Conservation (phyloP, 1,140 invertebrate genomes). For the Trichogramma pretiosum region DNA sequence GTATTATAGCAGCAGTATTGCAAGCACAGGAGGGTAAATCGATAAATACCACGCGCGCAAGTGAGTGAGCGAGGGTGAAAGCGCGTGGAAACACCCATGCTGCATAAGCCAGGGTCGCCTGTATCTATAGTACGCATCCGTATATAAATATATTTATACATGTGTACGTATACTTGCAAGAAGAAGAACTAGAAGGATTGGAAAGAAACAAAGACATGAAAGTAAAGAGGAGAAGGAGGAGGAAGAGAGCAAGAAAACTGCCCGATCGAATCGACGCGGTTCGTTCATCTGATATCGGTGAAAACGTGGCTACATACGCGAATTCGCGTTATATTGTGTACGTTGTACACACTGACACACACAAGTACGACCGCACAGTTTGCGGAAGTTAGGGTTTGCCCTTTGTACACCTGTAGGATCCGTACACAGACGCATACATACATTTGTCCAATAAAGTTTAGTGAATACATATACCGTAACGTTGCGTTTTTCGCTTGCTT, state of each 20-base stretch:
- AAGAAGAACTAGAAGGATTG: background rate
- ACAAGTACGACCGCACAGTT: background rate
- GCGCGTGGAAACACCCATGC: no score
- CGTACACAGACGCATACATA: no score
- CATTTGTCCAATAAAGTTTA: no score
- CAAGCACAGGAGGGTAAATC: no score
- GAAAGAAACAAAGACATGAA: no score
- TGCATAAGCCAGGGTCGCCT: no score
- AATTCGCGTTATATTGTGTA: background rate
- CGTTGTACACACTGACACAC: background rate
- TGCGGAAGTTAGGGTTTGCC: conserved; percentile 13
- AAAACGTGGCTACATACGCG: no score
- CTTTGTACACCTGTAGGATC: no score
- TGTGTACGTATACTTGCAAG: background rate
- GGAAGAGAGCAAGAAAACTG: conserved; percentile 2
- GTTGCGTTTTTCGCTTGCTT: background rate
- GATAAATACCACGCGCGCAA: conserved; percentile 5
- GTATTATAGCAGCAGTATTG: no score
- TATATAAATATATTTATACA: no score
- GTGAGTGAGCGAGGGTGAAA: background rate
- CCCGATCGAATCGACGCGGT: conserved; percentile 2
- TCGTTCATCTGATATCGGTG: conserved; percentile 4
- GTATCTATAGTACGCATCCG: no score
- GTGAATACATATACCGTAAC: no score
- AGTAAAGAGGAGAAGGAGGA: background rate